These are phyloP conservation scores for Salticus scenicus DNA, from an alignment of 2,888 invertebrate genomes.

Conservation along the genomic window DNA sequence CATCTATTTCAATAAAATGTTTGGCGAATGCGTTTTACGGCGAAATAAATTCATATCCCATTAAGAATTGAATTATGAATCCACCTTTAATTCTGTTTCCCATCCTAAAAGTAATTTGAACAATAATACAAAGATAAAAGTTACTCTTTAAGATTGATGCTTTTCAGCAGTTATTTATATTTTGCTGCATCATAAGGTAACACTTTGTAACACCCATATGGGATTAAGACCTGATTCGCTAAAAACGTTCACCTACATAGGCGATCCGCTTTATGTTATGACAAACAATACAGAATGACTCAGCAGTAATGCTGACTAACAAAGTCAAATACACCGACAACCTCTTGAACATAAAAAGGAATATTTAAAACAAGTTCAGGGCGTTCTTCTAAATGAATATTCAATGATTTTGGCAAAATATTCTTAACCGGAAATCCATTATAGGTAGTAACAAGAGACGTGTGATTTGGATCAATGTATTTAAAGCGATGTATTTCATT, in stretches of 20 bases:
- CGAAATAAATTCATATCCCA: no score
- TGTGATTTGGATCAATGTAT: background rate
- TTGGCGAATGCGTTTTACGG: no score
- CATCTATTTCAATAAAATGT: no score
- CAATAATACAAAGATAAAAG: no score
- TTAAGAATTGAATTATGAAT: no score
- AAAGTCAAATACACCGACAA: background rate
- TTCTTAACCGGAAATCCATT: constrained; percentile 2
- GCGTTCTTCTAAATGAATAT: constrained; percentile 12
- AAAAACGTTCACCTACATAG: constrained; percentile 6
- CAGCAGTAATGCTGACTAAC: constrained; percentile 5
- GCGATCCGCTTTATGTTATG: constrained; percentile 1
- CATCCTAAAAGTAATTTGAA: no score
- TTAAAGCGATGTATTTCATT: background rate
- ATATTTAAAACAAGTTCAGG: constrained; percentile 17
- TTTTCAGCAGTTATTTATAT: constrained; percentile 3
- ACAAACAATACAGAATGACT: constrained; percentile 12
- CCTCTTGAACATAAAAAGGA: constrained; percentile 5
- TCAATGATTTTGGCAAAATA: background rate
- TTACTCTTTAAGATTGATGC: no score
- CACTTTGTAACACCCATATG: background rate
- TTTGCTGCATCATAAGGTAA: constrained; percentile 17
- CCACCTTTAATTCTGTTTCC: no score
- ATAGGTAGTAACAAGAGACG: background rate
- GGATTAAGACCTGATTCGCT: constrained; percentile 3